Evolutionary conservation across 2,113 vertebrate species (phyloP), one percentile per base, ranked within the genome.

Genomic region (Gallinago paraguaiae): DNA sequence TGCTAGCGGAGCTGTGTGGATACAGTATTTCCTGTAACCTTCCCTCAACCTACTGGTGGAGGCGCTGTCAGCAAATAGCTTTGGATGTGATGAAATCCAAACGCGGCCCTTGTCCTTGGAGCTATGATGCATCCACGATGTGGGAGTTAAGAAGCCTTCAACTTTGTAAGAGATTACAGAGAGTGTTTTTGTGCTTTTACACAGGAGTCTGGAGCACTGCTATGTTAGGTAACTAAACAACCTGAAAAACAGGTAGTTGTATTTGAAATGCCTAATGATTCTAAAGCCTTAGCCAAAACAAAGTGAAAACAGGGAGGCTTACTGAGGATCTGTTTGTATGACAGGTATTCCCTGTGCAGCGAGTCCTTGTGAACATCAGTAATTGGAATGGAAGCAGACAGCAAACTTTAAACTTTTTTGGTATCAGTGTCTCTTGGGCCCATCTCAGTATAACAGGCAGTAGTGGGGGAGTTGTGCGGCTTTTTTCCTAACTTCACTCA

Each of bases 91-190:
- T n/a, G 51, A 51, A 33, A 53, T 27, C 53, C 35, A 43, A 24
- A 54, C 1, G 1, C 5, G 15, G 35, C 16, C 30, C 41, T 54
- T 37, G 25, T 25, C 39, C 18, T 53, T 54, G 30, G n/a, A 37
- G 53, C 53, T 41, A 1, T 15, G n/a, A 1, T 15, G n/a, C 30
- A 33, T 59, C 64, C 28, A 3, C 27, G 12, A 2, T 9, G 28
- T 53, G 37, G 20, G 43, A 53, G 43, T 51, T 59, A 19, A 24
- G 43, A 64, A 90, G 30, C 69, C 25, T 85, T 22, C 18, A 45
- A 4, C n/a, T 53, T 33, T 17, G 25, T 31, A 24, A 41, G 3
- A 41, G 30, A 24, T 64, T 82, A 35, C 48, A 45, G 70, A 15
- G 16, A 51, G 20, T 5, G 28, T 12, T 19, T 63, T 14, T 80